Evolutionary conservation across 1,140 invertebrate species (phyloP), one percentile per base, ranked within the genome.

Genomic region (Drosophila sp.): DNA sequence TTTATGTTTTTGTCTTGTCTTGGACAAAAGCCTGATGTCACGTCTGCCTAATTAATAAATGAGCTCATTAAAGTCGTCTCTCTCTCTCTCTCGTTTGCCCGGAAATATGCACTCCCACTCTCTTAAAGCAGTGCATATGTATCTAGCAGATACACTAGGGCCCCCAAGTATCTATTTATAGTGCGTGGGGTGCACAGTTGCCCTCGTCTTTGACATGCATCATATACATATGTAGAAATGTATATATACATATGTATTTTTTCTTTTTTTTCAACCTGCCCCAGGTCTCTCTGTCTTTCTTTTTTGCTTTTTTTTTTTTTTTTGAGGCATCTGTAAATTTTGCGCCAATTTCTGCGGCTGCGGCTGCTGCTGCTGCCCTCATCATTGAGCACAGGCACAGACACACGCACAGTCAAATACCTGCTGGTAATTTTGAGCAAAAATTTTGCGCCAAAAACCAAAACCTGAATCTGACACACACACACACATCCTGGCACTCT

Each of bases 371-470:
- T 50, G 60, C 71, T 62, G 60, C 66, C 61, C 50, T 56, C 68
- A 64, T 57, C 61, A 32, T 47, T 60, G 44, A 38, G 58, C 65
- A 56, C 60, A 64, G 35, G 63, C 64, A 60, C 57, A 69, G 38
- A 47, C 47, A 10, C 32, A 66, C 23, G 32, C 67, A 54, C 65
- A 57, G 64, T 66, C 67, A 62, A 76, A 84, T 83, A 84, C 79
- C 83, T 87, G 82, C 78, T 81, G 71, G 69, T 76, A 76, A 84
- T 87, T 82, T 87, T 86, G 82, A 86, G 82, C 83, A 72, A 68
- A 80, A 33, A 77, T 82, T 86, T 86, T 86, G 82, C 82, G 82
- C 82, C 83, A 86, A 87, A 72, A 87, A 87, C 71, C 83, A 87
- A 87, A 86, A 86, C 83, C 83, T 79, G 83, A 86, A 86, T 87